Percentiles rank a stretch among this genome's conserved stretches.
phyloP scores from a whole-genome alignment of 2,888 invertebrate species.

The Drosophila prolongata region DNA sequence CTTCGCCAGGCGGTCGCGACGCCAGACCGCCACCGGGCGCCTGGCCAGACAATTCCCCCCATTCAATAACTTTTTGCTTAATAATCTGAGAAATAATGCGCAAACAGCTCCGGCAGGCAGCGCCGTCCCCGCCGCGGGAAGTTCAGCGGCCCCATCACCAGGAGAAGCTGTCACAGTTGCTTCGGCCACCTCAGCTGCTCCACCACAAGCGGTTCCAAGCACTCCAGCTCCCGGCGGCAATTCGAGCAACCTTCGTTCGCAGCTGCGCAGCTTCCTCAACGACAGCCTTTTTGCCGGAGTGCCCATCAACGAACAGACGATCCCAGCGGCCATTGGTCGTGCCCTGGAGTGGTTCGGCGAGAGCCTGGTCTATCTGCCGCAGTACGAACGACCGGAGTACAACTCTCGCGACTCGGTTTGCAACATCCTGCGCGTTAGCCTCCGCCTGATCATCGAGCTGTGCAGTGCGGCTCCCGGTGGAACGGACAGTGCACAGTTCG shows the following conservation, averaged over 20 bases:
- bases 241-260: conserved; percentile 69
- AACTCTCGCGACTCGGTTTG: conserved; percentile 83
- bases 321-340: conserved; percentile 74
- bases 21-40: conserved; percentile 37
- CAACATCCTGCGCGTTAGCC: conserved; percentile 78
- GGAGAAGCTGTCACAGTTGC: conserved; percentile 4
- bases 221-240: conserved; percentile 1
- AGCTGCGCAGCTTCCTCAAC: conserved; percentile 76
- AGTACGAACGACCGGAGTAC: conserved; percentile 81
- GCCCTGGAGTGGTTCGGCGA: conserved; percentile 80
- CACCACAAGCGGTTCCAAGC: conserved; percentile 9
- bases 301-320: conserved; percentile 78
- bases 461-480: conserved; percentile 44
- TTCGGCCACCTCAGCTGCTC: conserved; percentile 3
- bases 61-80: conserved; percentile 55
- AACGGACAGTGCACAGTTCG: conserved; percentile 70
- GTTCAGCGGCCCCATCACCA: conserved; percentile 1
- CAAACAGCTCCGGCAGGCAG: conserved; percentile 48
- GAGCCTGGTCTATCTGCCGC: conserved; percentile 78
- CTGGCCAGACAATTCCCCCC: conserved; percentile 47
- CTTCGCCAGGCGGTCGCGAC: conserved; percentile 35
- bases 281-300: conserved; percentile 76
- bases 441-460: conserved; percentile 79
- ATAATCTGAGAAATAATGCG: conserved; percentile 68
- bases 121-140: conserved; percentile 11